A percentile compares a stretch with the other conserved stretches of the same genome.
Conservation (phyloP, 2,888 invertebrate species). For the Drosophila ustulata region DNA sequence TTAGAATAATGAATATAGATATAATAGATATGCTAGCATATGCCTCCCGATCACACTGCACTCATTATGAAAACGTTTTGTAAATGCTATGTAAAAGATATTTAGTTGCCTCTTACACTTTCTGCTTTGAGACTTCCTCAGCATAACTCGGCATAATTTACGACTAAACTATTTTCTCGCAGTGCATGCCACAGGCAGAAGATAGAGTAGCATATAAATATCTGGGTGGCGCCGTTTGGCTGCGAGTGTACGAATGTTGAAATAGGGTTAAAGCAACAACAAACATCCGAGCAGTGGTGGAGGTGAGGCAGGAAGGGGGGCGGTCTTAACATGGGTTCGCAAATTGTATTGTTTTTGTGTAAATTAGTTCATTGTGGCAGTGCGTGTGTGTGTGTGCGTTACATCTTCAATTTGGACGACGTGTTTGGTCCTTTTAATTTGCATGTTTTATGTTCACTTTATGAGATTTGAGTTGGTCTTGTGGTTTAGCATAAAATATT, state of each 20-base stretch:
- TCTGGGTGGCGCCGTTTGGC: constrained; percentile 75
- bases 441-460: constrained; percentile 82
- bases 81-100: too few species aligned
- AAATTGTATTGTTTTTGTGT: constrained; percentile 80
- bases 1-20: too few species aligned
- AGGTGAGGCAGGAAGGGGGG: constrained; percentile 7
- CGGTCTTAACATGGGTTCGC: constrained; percentile 70
- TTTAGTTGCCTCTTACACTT: too few species aligned
- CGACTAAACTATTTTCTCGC: background rate
- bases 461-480: constrained; percentile 77
- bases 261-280: constrained; percentile 69
- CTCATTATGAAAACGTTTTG: too few species aligned
- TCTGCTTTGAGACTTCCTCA: too few species aligned
- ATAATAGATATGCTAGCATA: too few species aligned
- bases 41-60: too few species aligned
- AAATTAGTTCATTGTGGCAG: constrained; percentile 72
- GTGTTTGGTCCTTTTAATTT: constrained; percentile 82
- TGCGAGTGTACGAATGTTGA: constrained; percentile 53
- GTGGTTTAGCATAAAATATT: constrained; percentile 79
- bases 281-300: constrained; percentile 33
- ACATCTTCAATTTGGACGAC: constrained; percentile 62
- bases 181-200: constrained; percentile 26
- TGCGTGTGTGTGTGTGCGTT: constrained; percentile 26
- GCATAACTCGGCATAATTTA: background rate
- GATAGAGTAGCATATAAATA: constrained; percentile 67